phyloP scores from a whole-genome alignment of 2,888 invertebrate species.

The Cephonodes hylas region DNA sequence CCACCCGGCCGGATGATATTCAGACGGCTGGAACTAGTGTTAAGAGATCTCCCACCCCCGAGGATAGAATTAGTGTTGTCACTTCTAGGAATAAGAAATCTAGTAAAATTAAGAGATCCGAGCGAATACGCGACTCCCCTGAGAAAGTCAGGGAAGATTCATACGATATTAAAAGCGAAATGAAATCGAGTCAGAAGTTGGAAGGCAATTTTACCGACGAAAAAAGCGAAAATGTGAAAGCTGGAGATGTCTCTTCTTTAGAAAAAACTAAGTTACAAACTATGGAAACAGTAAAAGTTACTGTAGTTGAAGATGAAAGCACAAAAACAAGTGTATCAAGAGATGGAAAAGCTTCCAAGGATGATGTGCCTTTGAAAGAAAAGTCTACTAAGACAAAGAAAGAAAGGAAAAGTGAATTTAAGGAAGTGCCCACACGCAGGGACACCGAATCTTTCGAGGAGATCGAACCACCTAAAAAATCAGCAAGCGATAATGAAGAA shows the following conservation, averaged over 20 bases:
- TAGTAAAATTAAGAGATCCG: conserved; percentile 27
- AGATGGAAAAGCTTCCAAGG: conserved; percentile 1
- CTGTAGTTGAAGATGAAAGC: neutral
- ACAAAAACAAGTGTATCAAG: neutral
- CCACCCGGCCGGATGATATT: conserved; percentile 57
- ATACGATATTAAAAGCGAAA: neutral
- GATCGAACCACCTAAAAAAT: conserved; percentile 1
- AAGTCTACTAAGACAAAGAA: conserved; percentile 3
- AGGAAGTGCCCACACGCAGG: neutral
- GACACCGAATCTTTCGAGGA: conserved; percentile 6
- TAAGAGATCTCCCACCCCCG: conserved; percentile 66
- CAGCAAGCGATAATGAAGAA: neutral
- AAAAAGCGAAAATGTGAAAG: neutral
- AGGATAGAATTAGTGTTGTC: conserved; percentile 54
- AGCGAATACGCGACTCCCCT: conserved; percentile 14
- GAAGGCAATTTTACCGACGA: neutral
- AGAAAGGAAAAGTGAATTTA: conserved; percentile 16
- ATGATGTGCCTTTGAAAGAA: neutral
- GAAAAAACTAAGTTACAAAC: neutral
- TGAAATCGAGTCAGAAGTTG: neutral
- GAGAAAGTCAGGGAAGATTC: neutral
- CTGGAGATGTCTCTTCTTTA: neutral
- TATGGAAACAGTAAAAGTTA: neutral
- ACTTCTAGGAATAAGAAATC: conserved; percentile 48
- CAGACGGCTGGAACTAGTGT: conserved; percentile 57